Conservation (phyloP, 2,113 vertebrate species). For the Peromyscus polionotus region DNA sequence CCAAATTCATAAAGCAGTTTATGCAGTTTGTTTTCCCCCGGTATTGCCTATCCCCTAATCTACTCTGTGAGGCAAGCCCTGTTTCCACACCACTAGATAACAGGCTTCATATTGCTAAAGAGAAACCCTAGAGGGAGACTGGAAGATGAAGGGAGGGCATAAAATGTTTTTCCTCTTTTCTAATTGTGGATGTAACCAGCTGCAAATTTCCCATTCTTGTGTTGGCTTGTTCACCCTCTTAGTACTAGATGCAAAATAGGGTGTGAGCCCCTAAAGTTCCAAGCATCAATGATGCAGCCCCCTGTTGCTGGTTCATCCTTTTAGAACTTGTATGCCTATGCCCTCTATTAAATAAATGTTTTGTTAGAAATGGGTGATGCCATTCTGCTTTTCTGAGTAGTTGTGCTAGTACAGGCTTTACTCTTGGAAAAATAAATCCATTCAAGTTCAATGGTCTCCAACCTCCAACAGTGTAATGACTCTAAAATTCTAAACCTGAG, state of each 20-base stretch:
- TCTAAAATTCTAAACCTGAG: neutral
- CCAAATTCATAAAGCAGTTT: neutral
- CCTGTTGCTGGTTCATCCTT: neutral
- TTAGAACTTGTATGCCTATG: accelerated
- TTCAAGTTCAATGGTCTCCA: neutral
- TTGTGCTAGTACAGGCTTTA: neutral
- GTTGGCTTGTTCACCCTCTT: neutral
- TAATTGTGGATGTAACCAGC: neutral
- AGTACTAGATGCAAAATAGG: neutral
- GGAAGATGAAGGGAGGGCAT: neutral
- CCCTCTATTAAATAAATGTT: too few species aligned
- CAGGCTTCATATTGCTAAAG: neutral
- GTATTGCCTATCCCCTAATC: accelerated
- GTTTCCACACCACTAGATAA: accelerated
- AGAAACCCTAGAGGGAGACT: accelerated
- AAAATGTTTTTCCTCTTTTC: neutral
- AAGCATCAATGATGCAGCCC: too few species aligned
- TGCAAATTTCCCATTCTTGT: neutral
- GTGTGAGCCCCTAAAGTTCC: neutral
- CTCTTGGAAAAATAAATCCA: neutral
- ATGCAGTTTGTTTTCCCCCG: neutral
- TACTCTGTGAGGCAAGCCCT: neutral
- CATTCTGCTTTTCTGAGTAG: neutral
- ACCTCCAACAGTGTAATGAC: neutral
- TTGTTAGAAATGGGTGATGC: neutral